Conservation (phyloP, 2,888 invertebrate species). For the Drosophila longiperda region DNA sequence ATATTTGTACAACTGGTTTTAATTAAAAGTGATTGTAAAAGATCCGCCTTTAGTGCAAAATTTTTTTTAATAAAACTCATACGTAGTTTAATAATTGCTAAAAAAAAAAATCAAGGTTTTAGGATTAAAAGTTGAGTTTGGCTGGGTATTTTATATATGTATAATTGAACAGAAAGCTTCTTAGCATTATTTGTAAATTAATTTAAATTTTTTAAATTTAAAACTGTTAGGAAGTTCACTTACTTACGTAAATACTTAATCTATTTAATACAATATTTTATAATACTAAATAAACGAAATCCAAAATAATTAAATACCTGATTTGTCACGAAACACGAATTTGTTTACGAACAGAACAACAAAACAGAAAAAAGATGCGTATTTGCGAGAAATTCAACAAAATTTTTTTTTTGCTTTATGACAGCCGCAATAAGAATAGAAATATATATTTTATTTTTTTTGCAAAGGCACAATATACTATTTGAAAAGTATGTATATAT, state of each 20-base stretch:
- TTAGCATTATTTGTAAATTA: background rate
- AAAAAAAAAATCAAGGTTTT: constrained; percentile 42
- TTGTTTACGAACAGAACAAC: constrained; percentile 69
- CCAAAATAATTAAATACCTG: constrained; percentile 6
- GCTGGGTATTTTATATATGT: background rate
- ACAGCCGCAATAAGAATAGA: constrained; percentile 9
- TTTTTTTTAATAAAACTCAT: constrained; percentile 12
- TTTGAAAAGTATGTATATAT: constrained; percentile 8
- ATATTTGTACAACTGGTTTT: constrained; percentile 55
- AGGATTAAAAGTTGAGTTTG: constrained; percentile 7
- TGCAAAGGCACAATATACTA: background rate
- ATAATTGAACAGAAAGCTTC: background rate
- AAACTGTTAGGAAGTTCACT: background rate
- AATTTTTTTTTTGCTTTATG: constrained; percentile 20
- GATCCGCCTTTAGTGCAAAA: constrained; percentile 6
- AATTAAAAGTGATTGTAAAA: constrained; percentile 28
- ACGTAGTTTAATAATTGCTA: background rate
- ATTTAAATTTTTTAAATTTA: background rate
- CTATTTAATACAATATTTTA: background rate
- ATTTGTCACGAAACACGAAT: constrained; percentile 26
- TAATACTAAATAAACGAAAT: background rate
- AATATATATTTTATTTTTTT: constrained; percentile 9
- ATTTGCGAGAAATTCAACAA: constrained; percentile 10
- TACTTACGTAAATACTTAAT: background rate
- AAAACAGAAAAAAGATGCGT: constrained; percentile 46